Base-by-base conservation (phyloP, 1,140 invertebrate genomes). In the Bacillus rossius region DNA sequence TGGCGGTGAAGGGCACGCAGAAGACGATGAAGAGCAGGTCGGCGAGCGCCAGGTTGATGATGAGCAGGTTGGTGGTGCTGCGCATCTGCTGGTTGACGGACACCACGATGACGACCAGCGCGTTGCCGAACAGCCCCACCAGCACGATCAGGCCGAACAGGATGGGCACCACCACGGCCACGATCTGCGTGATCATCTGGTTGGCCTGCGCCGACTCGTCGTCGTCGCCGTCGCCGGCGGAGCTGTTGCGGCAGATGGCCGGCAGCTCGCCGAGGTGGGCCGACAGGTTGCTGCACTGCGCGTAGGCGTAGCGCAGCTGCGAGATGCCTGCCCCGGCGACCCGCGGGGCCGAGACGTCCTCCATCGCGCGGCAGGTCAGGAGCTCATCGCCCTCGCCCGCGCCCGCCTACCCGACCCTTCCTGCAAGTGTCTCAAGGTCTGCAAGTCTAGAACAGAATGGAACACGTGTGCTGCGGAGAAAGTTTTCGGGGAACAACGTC, bases 21-120 rank as follows among this genome's bases (percentile, higher is more conserved):
- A 98, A 94, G 43, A 95, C 84, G 38, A 98, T 92, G 73, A 98
- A 98, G 5, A 96, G 81, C 8, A 98, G 77, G 73, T 98, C 95
- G 5, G 95, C 94, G 17, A 92, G 79, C 1, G 91, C 91, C 47
- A 93, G 73, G 69, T 93, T 93, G 57, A 91, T 89, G 59, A 97
- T 96, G 3, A 96, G 81, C 38, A 96, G 80, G 69, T 97, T 96
- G 20, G 94, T 96, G 2, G 93, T 95, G 7, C 91, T 93, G 63
- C 92, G 79, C 92, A 96, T 96, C 68, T 90, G 86, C 52, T 90
- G 86, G 75, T 96, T 94, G 2, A 84, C 85, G 10, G 86, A 83
- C 0, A 94, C 89, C 1, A 94, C 87, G 25, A 83, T 72, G 13
- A 82, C 80, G 13, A 73, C 64, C 25, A 96, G 75, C 0, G 85